phyloP scores from a whole-genome alignment of 2,113 vertebrate genomes.

The Cynoglossus semilaevis region DNA sequence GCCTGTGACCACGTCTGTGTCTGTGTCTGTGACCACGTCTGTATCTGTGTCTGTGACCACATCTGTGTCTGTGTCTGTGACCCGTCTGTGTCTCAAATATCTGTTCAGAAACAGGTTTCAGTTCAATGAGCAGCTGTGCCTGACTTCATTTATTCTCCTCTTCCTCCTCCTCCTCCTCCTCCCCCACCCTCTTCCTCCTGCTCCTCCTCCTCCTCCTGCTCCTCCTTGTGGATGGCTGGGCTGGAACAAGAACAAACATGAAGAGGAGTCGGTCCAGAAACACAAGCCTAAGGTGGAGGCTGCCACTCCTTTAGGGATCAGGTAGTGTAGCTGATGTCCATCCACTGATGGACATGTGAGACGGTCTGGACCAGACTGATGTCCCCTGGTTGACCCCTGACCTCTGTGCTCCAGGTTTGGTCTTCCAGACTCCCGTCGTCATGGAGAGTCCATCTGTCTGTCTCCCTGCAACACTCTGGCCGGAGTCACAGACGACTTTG shows the following conservation, averaged over 20 bases:
- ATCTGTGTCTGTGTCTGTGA: too few relatives aligned
- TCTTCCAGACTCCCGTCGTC: constrained; percentile 94
- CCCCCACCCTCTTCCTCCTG: background rate
- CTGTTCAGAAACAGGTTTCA: too few relatives aligned
- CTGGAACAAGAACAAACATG: constrained; percentile 87
- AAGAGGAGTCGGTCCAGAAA: constrained; percentile 87
- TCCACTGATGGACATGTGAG: background rate
- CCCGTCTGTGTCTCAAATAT: too few relatives aligned
- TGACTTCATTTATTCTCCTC: too few relatives aligned
- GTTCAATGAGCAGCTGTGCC: too few relatives aligned
- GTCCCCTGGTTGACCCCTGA: background rate
- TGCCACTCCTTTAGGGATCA: constrained; percentile 87
- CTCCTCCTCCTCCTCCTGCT: constrained; percentile 1
- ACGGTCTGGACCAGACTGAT: background rate
- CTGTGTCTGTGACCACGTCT: too few relatives aligned
- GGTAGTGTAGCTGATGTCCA: constrained; percentile 60
- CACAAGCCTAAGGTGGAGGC: constrained; percentile 96
- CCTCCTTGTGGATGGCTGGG: constrained; percentile 91
- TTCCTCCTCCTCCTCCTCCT: too few relatives aligned
- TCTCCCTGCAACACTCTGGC: constrained; percentile 94
- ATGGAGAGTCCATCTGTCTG: constrained; percentile 91
- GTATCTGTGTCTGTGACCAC: too few relatives aligned
- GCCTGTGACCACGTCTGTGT: too few relatives aligned
- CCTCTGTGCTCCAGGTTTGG: constrained; percentile 81
- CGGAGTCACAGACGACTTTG: constrained; percentile 97